phyloP scores from a whole-genome alignment of 1,140 invertebrate species.

The Chrysomallon squamiferum region DNA sequence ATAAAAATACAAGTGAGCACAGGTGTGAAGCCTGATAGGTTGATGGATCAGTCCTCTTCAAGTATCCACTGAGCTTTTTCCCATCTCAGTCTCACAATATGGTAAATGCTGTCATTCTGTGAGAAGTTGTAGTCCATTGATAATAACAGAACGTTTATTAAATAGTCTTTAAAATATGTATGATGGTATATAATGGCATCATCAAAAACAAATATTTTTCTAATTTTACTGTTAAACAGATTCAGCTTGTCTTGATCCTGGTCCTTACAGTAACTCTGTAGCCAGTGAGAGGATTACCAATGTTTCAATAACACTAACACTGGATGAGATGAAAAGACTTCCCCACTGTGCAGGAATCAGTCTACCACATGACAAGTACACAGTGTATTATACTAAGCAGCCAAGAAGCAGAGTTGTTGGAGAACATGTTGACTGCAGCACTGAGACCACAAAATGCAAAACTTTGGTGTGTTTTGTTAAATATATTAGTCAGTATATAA shows the following conservation, averaged over 20 bases:
- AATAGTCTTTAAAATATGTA: too few relatives aligned
- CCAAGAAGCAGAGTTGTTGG: conserved; percentile 10
- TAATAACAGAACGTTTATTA: too few relatives aligned
- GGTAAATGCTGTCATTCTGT: too few relatives aligned
- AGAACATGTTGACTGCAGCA: conserved; percentile 25
- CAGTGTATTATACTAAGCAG: conserved; percentile 70
- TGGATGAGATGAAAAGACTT: conserved; percentile 69
- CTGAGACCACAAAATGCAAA: conserved; percentile 23
- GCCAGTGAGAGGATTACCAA: conserved; percentile 66
- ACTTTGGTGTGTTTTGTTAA: conserved; percentile 41
- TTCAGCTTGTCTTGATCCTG: conserved; percentile 74
- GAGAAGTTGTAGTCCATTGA: too few relatives aligned
- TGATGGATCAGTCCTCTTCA: too few relatives aligned
- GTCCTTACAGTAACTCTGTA: conserved; percentile 62
- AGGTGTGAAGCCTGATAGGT: too few relatives aligned
- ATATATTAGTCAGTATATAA: too few relatives aligned
- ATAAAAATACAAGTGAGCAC: too few relatives aligned
- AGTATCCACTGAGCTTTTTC: too few relatives aligned
- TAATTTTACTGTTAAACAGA: conserved; percentile 42
- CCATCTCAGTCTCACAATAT: too few relatives aligned
- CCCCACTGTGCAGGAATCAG: conserved; percentile 70
- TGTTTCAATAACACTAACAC: conserved; percentile 70
- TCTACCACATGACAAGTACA: conserved; percentile 73
- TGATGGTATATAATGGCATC: too few relatives aligned
- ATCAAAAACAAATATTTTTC: too few relatives aligned